Evolutionary conservation across 2,113 vertebrate genomes (phyloP), one percentile per base, ranked within the genome.

Genomic region (Bathybates hornii): DNA sequence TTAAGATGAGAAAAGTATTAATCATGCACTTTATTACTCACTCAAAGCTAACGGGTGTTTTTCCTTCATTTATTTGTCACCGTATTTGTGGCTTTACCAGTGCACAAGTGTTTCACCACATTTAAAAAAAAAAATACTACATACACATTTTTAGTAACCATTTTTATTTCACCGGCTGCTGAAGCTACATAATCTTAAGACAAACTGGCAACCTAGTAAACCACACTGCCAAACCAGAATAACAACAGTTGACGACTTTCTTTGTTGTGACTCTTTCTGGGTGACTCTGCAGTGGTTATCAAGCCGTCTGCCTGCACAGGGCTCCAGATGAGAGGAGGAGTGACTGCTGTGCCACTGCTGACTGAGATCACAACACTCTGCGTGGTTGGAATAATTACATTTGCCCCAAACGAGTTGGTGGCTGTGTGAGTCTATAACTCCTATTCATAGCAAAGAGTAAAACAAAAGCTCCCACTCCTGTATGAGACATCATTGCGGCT

Each of bases 361-460:
- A 45, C 68, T 73, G 41, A 73, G 13, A 43, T 45, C 68, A 73
- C 3, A 45, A 27, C 41, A 17, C 68, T 16, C n/a, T 73, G 41
- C 8, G 5, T 73, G 68, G 38, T 45, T 27, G 41, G 68, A 73
- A 73, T 45, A 45, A 73, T 73, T 73, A 73, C 41, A 73, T 73
- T 27, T 45, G 41, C 13, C 41, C 41, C 38, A 73, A 45, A 73
- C 41, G 21, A 45, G 41, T 17, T 19, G 43, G 71, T 29, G 43
- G 71, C 24, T 48, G 24, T 76, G 9, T 29, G 41, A 76, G 0
- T 76, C 71, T 48, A 11, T 19, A 76, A 48, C 38, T 76, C 9
- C 17, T 2, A 76, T 29, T 76, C 14, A 48, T 19, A 17, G 7
- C 34, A 14, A 21, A 41, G 12, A 71, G 3, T 71, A 76, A 29